Base-by-base conservation (phyloP, 2,888 invertebrate genomes). In the Platerodrilus igneus region DNA sequence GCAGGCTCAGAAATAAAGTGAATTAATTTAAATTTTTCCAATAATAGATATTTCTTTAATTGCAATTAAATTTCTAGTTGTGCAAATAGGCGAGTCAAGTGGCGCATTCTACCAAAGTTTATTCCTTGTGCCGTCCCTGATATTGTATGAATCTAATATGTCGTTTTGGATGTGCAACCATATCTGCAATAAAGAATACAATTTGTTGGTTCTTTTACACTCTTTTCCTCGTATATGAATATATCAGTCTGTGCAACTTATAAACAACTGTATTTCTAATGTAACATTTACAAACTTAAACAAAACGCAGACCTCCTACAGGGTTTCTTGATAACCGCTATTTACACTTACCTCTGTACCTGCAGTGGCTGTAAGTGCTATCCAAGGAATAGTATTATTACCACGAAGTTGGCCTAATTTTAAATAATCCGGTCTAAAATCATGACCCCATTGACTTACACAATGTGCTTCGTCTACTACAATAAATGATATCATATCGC, bases 391-490 rank as follows among this genome's bases (percentile, higher is more conserved):
- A 36, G 76, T 71, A 36, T 77, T 77, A 62, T 84, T 81, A 16
- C 65, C 58, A 36, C 84, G 72, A 25, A 90, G 68, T 6, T 68
- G 62, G 1, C 94, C 92, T 14, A 99, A 71, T 66, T 91, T 90
- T 13, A 96, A 73, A 66, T 96, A 99, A 67, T 93, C 92, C 0
- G 93, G 93, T 4, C 94, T 76, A 66, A 99, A 99, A 68, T 97
- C 96, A 69, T 97, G 97, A 0, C 99, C 99, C 99, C 97, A 99
- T 58, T 97, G 88, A 57, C 93, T 94, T 0, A 99, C 92, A 71
- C 95, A 95, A 69, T 95, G 95, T 2, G 94, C 95, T 72, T 99
- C 99, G 69, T 99, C 99, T 7, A 99, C 86, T 13, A 95, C 85
- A 55, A 99, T 81, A 66, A 90, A 93, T 0, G 87, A 84, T 3